phyloP scores from a whole-genome alignment of 2,113 vertebrate genomes.

The Neotragus moschatus region DNA sequence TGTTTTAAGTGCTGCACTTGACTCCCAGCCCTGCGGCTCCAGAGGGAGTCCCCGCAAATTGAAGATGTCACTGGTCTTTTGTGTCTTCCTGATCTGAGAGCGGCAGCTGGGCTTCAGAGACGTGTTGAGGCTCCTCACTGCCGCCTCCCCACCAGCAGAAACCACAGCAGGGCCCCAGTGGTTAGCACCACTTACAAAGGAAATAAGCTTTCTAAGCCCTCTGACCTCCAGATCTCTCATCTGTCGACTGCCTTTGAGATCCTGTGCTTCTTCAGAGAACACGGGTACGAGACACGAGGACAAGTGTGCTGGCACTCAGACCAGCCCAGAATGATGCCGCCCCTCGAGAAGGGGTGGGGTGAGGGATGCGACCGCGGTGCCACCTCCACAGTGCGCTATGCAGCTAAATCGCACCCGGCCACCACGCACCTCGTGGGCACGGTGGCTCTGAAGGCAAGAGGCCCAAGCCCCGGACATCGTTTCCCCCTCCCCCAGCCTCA shows the following conservation, averaged over 20 bases:
- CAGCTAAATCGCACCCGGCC: not conserved
- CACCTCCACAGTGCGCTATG: not conserved
- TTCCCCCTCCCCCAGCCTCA: not conserved
- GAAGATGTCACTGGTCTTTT: slow-evolving; percentile 27
- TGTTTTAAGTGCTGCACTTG: slow-evolving; percentile 3
- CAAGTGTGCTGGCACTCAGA: not conserved
- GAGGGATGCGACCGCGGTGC: not conserved
- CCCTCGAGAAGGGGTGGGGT: not conserved
- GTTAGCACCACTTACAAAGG: not conserved
- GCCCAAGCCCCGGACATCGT: not conserved
- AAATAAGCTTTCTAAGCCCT: slow-evolving; percentile 26
- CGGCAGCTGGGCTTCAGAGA: not conserved
- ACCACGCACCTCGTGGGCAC: not conserved
- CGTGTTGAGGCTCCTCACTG: not conserved
- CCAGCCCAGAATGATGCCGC: not conserved
- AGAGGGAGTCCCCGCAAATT: not conserved
- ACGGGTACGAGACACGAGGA: not conserved
- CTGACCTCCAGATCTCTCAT: not conserved
- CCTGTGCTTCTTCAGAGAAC: not conserved
- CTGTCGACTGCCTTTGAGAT: not conserved
- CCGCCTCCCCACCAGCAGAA: not conserved
- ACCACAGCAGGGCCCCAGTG: not conserved
- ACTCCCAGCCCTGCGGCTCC: not conserved
- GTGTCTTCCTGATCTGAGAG: slow-evolving; percentile 35
- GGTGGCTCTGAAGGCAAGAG: not conserved